A percentile compares a stretch with the other conserved stretches of the same genome.
These are phyloP conservation scores for Allobates femoralis DNA, from an alignment of 2,797 vertebrate genomes.

Conservation along the genomic window DNA sequence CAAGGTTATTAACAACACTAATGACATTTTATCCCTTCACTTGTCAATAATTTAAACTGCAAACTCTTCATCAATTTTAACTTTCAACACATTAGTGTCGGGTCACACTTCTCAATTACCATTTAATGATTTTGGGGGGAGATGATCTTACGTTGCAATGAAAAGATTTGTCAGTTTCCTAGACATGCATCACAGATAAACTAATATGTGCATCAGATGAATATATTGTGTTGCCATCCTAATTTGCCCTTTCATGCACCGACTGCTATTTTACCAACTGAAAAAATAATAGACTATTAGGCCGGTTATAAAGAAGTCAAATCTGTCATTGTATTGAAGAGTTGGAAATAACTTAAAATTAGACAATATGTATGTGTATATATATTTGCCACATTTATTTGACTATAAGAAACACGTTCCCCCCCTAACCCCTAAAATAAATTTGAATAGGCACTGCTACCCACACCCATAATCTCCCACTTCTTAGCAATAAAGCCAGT, in stretches of 20 bases:
- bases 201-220: not conserved
- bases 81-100: slow-evolving; percentile 65
- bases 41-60: slow-evolving; percentile 71
- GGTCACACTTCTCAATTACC: slow-evolving; percentile 64
- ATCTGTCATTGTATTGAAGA: too few species aligned
- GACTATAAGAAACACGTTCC: too few species aligned
- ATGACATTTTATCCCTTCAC: slow-evolving; percentile 70
- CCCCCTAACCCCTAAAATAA: too few species aligned
- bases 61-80: slow-evolving; percentile 67
- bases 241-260: not conserved
- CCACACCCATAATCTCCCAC: too few species aligned
- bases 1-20: slow-evolving; percentile 65
- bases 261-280: too few species aligned
- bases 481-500: too few species aligned
- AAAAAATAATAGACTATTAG: too few species aligned
- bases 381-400: too few species aligned
- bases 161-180: not conserved
- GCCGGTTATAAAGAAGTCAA: too few species aligned
- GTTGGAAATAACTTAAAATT: too few species aligned
- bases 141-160: not conserved
- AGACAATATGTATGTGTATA: too few species aligned
- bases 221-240: not conserved
- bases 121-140: slow-evolving; percentile 39
- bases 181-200: not conserved
- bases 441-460: too few species aligned